A percentile compares a stretch with the other conserved stretches of the same genome.
These are phyloP conservation scores for Suncus etruscus DNA, from an alignment of 2,113 vertebrate genomes.

Conservation along the genomic window DNA sequence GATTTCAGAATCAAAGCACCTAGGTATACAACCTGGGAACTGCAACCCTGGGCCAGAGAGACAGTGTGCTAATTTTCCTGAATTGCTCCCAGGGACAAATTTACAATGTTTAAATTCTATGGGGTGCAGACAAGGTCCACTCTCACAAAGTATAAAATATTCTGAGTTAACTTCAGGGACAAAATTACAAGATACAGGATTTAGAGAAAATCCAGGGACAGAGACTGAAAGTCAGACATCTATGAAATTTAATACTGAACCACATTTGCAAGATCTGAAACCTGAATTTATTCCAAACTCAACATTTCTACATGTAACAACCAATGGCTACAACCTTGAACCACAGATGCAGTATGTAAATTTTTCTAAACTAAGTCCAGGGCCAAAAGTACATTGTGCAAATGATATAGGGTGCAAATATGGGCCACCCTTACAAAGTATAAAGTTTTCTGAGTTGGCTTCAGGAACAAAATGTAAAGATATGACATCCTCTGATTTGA, in stretches of 20 bases:
- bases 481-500: not conserved
- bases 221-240: not conserved
- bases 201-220: not conserved
- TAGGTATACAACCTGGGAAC: not conserved
- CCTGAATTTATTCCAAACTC: too few species aligned
- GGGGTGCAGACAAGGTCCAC: not conserved
- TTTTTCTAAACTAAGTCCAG: slow-evolving; percentile 1
- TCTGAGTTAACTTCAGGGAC: not conserved
- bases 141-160: not conserved
- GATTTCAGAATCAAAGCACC: slow-evolving; percentile 25
- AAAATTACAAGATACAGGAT: not conserved
- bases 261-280: too few species aligned
- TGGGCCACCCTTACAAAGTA: not conserved
- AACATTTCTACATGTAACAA: not conserved
- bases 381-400: not conserved
- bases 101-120: not conserved
- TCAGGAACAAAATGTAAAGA: slow-evolving; percentile 19
- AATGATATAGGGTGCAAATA: not conserved
- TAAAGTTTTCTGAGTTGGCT: not conserved
- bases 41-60: not conserved
- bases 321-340: not conserved
- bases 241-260: not conserved
- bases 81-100: not conserved
- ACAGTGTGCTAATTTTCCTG: slow-evolving; percentile 8
- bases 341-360: slow-evolving; percentile 31